Evolutionary conservation across 1,140 invertebrate genomes (phyloP).

Genomic region (Temnothorax nylanderi): DNA sequence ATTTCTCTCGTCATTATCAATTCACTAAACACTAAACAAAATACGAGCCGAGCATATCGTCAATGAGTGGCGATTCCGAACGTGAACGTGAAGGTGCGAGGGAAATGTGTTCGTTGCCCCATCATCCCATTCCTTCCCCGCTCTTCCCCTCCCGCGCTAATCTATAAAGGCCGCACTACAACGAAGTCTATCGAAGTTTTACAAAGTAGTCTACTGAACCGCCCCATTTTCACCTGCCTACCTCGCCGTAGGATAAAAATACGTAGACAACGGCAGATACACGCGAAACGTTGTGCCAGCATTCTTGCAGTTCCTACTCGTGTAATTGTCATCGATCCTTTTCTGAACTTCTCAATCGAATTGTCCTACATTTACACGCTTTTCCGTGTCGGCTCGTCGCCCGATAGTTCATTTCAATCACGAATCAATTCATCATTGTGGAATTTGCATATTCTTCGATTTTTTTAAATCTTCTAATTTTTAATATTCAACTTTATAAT

Average conservation of each 20-base stretch:
- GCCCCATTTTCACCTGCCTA: slow-evolving; percentile 20
- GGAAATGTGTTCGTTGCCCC: slow-evolving; percentile 32
- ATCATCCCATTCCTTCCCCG: not conserved
- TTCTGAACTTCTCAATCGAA: slow-evolving; percentile 15
- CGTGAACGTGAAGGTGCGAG: slow-evolving; percentile 60
- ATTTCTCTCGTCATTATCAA: slow-evolving; percentile 68
- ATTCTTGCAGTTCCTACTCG: slow-evolving; percentile 53
- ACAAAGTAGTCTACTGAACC: slow-evolving; percentile 45
- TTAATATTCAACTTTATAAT: not conserved
- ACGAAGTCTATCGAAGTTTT: slow-evolving; percentile 61
- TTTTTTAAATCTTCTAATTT: slow-evolving; percentile 12
- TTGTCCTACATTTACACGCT: slow-evolving; percentile 18
- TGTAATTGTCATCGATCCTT: slow-evolving; percentile 36
- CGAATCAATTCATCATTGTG: not conserved
- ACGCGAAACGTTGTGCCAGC: slow-evolving; percentile 38
- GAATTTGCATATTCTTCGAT: not conserved
- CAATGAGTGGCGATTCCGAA: slow-evolving; percentile 60
- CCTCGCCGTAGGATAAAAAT: slow-evolving; percentile 45
- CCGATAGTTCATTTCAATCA: slow-evolving; percentile 21
- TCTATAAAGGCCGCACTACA: slow-evolving; percentile 46
- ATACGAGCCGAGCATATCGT: slow-evolving; percentile 58
- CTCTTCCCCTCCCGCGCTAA: slow-evolving; percentile 7
- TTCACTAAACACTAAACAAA: slow-evolving; percentile 47
- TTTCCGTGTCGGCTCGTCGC: not conserved
- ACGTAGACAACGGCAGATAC: slow-evolving; percentile 20